Base-by-base conservation (phyloP, 2,797 vertebrate species). In the Rachycentron canadum region DNA sequence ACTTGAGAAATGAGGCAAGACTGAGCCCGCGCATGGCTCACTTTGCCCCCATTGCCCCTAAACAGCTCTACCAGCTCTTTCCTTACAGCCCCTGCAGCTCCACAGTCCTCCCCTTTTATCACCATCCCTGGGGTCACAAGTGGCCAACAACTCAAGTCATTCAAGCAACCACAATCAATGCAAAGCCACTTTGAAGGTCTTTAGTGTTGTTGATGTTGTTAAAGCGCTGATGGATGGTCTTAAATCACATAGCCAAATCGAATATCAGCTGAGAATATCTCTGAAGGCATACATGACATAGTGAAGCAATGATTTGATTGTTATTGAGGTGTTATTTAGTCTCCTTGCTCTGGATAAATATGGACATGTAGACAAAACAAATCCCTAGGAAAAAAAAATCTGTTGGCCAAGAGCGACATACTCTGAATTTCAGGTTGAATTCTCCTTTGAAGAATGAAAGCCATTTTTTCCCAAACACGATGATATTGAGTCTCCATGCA, bases 61-160 rank as follows among this genome's bases (percentile, higher is more conserved):
- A 81, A 81, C 79, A 83, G 63, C 67, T 65, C 59, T 3, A 23
- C 57, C 49, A 30, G 66, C 63, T 49, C 49, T 69, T 75, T 63
- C 47, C 73, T 80, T 41, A 9, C 69, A 53, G 55, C 40, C 69
- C 60, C 32, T 25, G 30, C 55, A 66, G 79, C 43, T 47, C 36
- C 52, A 14, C 49, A 9, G 55, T 58, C 57, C 36, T 21, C 36
- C 34, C 30, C 77, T 81, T 88, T 87, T 81, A 88, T 85, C 86
- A 43, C 73, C 78, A 88, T 81, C 81, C 80, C 81, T 4, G 72
- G 38, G 85, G 88, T 90, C 82, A 83, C 73, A 23, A 66, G 76
- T 86, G 78, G 88, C 82, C 88, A 85, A 82, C 84, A 69, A 87
- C 88, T 90, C 86, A 69, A 91, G 87, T 89, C 87, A 88, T 89